These are phyloP conservation scores for Pantherophis guttatus DNA, from an alignment of 2,113 vertebrate species.

Conservation along the genomic window DNA sequence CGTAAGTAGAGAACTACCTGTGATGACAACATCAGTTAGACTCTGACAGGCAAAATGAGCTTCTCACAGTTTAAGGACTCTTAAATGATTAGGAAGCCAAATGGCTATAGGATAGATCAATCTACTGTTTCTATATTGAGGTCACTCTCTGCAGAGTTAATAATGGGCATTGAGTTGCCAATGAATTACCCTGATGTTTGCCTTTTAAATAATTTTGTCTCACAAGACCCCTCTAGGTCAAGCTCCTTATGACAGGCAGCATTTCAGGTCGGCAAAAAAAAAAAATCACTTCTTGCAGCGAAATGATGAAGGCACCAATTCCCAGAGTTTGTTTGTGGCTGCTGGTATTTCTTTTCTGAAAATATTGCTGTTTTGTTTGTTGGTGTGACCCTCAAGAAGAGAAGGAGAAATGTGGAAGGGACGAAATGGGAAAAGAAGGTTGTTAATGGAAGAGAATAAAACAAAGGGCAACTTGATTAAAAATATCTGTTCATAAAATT, in stretches of 20 bases:
- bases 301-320: constrained; percentile 5
- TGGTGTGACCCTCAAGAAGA: neutral
- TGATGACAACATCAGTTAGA: neutral
- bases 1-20: neutral
- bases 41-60: neutral
- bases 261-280: neutral
- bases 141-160: neutral
- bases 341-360: neutral
- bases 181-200: constrained; percentile 13
- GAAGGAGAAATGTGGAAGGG: neutral
- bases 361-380: neutral
- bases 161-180: neutral
- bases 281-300: neutral
- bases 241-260: constrained; percentile 7
- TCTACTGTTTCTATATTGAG: neutral
- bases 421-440: no score
- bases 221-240: constrained; percentile 7
- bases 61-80: neutral
- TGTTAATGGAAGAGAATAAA: neutral
- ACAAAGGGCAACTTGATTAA: neutral
- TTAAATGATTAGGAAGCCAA: neutral
- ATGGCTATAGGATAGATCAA: neutral
- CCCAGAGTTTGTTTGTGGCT: neutral
- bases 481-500: neutral
- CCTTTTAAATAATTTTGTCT: constrained; percentile 20